Evolutionary conservation across 37 sponge, comb jelly and placozoan species (phyloP).

Genomic region (Eunapius fragilis): DNA sequence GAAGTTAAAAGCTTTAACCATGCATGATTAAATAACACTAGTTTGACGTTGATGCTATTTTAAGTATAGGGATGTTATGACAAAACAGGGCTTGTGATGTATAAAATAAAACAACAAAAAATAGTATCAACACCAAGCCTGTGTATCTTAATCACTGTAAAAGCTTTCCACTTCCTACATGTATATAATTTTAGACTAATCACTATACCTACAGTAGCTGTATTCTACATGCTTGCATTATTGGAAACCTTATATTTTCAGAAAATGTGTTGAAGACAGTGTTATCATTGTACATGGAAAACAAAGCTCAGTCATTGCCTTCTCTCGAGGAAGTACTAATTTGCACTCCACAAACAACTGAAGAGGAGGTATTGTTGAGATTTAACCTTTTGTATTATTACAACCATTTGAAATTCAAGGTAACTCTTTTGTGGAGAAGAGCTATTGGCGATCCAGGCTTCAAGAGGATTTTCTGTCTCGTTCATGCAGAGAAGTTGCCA

Average conservation of each 20-base stretch:
- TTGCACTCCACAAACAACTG: slow-evolving; percentile 27
- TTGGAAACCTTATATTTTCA: background rate
- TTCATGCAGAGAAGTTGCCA: slow-evolving; percentile 61
- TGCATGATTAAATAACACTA: too few relatives aligned
- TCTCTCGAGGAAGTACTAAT: slow-evolving; percentile 36
- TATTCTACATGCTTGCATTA: too few relatives aligned
- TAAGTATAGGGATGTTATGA: too few relatives aligned
- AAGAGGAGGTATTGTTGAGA: slow-evolving; percentile 36
- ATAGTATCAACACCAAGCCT: too few relatives aligned
- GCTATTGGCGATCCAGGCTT: slow-evolving; percentile 59
- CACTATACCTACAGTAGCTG: too few relatives aligned
- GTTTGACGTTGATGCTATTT: too few relatives aligned
- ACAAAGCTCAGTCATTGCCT: slow-evolving; percentile 20
- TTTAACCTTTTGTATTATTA: background rate
- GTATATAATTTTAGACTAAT: too few relatives aligned
- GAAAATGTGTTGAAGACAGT: slow-evolving; percentile 28
- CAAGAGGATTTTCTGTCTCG: slow-evolving; percentile 64
- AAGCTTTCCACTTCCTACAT: too few relatives aligned
- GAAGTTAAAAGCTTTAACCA: too few relatives aligned
- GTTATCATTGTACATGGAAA: slow-evolving; percentile 26
- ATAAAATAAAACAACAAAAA: too few relatives aligned
- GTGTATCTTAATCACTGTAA: too few relatives aligned
- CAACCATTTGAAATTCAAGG: background rate
- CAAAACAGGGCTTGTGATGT: too few relatives aligned
- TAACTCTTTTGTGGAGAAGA: slow-evolving; percentile 21